phyloP scores from a whole-genome alignment of 2,888 invertebrate genomes.

The Tinea pellionella region DNA sequence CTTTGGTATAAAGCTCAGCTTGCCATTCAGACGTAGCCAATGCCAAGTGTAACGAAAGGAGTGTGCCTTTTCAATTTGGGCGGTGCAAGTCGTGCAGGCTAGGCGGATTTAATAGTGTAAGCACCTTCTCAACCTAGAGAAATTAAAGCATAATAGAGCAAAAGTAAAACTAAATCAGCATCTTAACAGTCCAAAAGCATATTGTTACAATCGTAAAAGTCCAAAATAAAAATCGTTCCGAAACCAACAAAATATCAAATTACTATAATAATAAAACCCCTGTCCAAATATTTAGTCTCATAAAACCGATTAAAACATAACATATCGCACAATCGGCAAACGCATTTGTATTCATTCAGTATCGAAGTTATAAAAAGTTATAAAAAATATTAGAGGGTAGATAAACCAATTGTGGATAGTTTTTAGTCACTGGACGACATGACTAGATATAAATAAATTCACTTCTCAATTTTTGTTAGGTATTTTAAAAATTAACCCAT shows the following conservation, averaged over 20 bases:
- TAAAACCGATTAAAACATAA: slow-evolving; percentile 62
- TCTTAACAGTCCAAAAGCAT: slow-evolving; percentile 59
- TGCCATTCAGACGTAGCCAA: too few relatives aligned
- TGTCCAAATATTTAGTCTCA: slow-evolving; percentile 67
- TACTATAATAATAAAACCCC: slow-evolving; percentile 50
- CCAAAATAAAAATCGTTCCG: slow-evolving; percentile 39
- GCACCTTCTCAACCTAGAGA: too few relatives aligned
- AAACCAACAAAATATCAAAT: slow-evolving; percentile 58
- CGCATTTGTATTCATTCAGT: slow-evolving; percentile 56
- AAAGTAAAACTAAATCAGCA: not conserved
- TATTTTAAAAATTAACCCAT: too few relatives aligned
- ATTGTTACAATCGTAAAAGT: slow-evolving; percentile 55
- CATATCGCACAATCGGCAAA: slow-evolving; percentile 58
- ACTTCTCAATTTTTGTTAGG: too few relatives aligned
- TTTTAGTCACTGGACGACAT: too few relatives aligned
- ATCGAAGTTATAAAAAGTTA: slow-evolving; percentile 55
- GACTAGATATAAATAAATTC: too few relatives aligned
- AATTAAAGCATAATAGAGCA: too few relatives aligned
- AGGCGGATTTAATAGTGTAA: too few relatives aligned
- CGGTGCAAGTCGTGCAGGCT: too few relatives aligned
- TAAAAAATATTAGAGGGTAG: slow-evolving; percentile 5
- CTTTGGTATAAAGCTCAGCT: too few relatives aligned
- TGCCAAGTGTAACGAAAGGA: too few relatives aligned
- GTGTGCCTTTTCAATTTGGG: too few relatives aligned
- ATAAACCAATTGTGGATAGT: not conserved